These are phyloP conservation scores for Drosophila paracracens DNA, from an alignment of 2,888 invertebrate species.

Conservation along the genomic window DNA sequence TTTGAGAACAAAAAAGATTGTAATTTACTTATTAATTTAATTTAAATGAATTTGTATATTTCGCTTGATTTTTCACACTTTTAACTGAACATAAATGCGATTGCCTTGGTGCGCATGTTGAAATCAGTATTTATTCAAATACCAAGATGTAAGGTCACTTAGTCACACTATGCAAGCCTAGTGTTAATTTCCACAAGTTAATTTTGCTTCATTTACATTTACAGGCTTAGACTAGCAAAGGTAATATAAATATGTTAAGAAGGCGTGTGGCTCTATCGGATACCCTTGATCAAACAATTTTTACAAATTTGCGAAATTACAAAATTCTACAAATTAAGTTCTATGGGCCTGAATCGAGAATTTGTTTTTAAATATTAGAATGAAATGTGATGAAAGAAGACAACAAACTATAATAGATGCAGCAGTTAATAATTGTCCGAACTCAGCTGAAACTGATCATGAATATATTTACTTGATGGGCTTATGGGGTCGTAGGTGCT, in stretches of 20 bases:
- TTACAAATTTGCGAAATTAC: neutral
- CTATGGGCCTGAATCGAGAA: neutral
- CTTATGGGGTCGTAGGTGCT: neutral
- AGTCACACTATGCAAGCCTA: slow-evolving; percentile 17
- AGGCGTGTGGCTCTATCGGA: neutral
- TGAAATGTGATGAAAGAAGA: neutral
- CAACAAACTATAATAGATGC: neutral
- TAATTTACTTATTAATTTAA: too few relatives aligned
- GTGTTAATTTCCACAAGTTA: slow-evolving; percentile 49
- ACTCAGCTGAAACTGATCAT: neutral
- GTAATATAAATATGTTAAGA: slow-evolving; percentile 2
- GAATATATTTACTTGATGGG: neutral
- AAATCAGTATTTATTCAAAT: slow-evolving; percentile 57
- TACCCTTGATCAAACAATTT: neutral
- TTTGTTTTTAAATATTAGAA: neutral
- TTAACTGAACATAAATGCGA: neutral
- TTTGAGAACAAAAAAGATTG: neutral
- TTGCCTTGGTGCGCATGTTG: slow-evolving; percentile 34
- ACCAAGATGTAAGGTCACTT: slow-evolving; percentile 29
- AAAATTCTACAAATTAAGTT: neutral
- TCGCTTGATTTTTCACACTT: slow-evolving; percentile 6
- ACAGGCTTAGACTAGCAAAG: slow-evolving; percentile 9
- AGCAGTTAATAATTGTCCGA: neutral
- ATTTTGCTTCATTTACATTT: slow-evolving; percentile 46
- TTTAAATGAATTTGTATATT: neutral